Evolutionary conservation across 2,797 vertebrate species (phyloP).

Genomic region (Hoplostethus mediterraneus): DNA sequence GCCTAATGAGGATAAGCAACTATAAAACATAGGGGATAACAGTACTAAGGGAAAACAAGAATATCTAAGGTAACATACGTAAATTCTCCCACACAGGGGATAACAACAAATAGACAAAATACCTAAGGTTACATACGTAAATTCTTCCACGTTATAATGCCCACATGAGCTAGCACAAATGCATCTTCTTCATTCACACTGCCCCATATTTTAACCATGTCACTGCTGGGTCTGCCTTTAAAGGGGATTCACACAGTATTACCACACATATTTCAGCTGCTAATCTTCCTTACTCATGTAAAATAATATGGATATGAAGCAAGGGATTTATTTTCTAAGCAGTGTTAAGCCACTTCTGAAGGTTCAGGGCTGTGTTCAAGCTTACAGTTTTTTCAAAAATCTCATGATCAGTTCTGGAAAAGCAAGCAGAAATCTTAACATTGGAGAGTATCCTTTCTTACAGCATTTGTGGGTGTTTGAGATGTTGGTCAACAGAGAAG

Average conservation of each 20-base stretch:
- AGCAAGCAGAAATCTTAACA: conserved; percentile 8
- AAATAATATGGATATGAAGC: conserved; percentile 25
- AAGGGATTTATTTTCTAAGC: conserved; percentile 32
- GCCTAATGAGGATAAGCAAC: too few relatives aligned
- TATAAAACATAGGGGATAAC: too few relatives aligned
- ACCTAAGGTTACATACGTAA: too few relatives aligned
- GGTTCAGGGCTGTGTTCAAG: conserved; percentile 32
- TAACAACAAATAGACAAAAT: too few relatives aligned
- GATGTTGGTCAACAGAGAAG: neutral
- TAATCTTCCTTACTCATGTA: neutral
- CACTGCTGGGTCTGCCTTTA: neutral
- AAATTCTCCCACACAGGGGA: too few relatives aligned
- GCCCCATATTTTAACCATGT: neutral
- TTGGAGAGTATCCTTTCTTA: neutral
- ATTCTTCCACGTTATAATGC: neutral
- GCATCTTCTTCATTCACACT: neutral
- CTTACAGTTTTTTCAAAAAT: conserved; percentile 42
- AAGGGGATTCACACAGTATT: neutral
- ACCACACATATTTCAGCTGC: neutral
- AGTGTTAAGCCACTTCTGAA: conserved; percentile 35
- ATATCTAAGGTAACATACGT: too few relatives aligned
- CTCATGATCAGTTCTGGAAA: conserved; percentile 12
- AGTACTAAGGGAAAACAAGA: too few relatives aligned
- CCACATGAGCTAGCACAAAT: neutral
- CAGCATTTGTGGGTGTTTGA: neutral